Conservation (phyloP, 2,797 vertebrate genomes). For the Sciurus vulgaris region DNA sequence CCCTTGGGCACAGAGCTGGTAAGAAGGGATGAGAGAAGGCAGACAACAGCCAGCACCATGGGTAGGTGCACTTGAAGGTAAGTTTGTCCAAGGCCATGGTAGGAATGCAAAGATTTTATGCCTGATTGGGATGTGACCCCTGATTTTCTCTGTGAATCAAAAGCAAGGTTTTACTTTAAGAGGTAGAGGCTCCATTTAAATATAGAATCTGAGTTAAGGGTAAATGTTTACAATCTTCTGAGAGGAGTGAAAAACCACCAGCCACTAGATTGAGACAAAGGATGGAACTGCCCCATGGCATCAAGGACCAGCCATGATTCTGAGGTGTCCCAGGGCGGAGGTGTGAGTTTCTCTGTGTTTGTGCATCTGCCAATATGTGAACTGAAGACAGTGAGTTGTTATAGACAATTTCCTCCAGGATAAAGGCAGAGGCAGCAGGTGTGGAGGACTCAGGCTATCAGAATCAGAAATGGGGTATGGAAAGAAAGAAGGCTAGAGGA, state of each 20-base stretch:
- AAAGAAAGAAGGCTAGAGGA: not conserved
- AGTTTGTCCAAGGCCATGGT: not conserved
- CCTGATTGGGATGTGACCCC: not conserved
- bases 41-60: not conserved
- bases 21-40: too few species aligned
- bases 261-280: not conserved
- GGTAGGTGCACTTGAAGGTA: not conserved
- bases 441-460: not conserved
- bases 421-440: not conserved
- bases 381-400: not conserved
- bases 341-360: not conserved
- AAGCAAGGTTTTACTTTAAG: not conserved
- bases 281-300: too few species aligned
- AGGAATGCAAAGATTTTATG: not conserved
- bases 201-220: not conserved
- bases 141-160: not conserved
- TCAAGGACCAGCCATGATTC: not conserved
- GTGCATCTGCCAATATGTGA: not conserved
- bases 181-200: not conserved
- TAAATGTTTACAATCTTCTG: not conserved
- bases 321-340: not conserved
- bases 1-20: not conserved
- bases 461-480: not conserved
- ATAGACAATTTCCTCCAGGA: not conserved
- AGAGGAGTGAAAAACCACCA: not conserved